Evolutionary conservation across 2,888 invertebrate species (phyloP).

Genomic region (Kuschelorhynchus macadamiae): DNA sequence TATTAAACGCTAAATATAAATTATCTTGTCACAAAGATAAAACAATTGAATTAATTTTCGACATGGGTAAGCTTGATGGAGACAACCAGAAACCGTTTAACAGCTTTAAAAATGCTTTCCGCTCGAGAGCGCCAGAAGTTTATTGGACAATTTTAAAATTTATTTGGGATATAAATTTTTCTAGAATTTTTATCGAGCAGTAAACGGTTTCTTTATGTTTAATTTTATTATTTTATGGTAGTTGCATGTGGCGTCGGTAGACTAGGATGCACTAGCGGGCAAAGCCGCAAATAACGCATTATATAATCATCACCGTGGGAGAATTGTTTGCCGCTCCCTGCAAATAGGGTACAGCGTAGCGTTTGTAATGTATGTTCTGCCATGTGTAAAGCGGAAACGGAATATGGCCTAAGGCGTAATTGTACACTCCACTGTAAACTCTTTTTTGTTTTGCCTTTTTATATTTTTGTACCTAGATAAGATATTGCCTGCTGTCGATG

Average conservation of each 20-base stretch:
- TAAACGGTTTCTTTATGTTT: constrained; percentile 59
- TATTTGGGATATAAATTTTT: constrained; percentile 55
- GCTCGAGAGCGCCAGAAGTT: constrained; percentile 60
- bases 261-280: constrained; percentile 38
- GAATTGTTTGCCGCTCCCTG: constrained; percentile 62
- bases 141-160: constrained; percentile 64
- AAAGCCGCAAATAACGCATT: constrained; percentile 40
- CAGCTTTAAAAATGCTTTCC: constrained; percentile 60
- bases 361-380: constrained; percentile 67
- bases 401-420: constrained; percentile 66
- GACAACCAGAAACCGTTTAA: constrained; percentile 64
- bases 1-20: constrained; percentile 37
- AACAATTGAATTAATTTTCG: constrained; percentile 70
- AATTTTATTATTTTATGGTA: constrained; percentile 65
- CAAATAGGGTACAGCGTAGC: constrained; percentile 59
- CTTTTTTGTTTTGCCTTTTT: constrained; percentile 56
- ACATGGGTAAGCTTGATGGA: constrained; percentile 65
- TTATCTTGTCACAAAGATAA: constrained; percentile 57
- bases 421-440: constrained; percentile 62
- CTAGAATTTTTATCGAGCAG: constrained; percentile 61
- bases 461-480: constrained; percentile 60
- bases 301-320: constrained; percentile 60
- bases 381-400: constrained; percentile 69
- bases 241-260: constrained; percentile 56
- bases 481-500: constrained; percentile 49